Base-by-base conservation (phyloP, 2,888 invertebrate species). In the Drosophila fungiperda region DNA sequence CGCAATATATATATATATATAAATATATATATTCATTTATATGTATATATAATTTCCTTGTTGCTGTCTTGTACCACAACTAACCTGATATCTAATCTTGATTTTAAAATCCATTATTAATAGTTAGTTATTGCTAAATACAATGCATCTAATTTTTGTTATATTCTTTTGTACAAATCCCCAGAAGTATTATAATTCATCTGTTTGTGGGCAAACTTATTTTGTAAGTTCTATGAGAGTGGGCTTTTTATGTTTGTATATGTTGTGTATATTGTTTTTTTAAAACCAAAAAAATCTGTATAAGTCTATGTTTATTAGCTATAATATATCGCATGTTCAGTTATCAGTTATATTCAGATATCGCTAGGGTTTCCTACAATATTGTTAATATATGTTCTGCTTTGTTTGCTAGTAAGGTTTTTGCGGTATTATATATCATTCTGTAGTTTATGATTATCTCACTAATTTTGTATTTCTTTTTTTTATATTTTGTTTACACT, bases 321-420 rank as follows among this genome's bases (percentile, higher is more conserved):
- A 75, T 61, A 64, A 65, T 78, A 78, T 78, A 78, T 78, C 78
- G 78, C 78, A 78, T 78, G 78, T 78, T 78, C 67, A 70, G 70
- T 78, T 78, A 78, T 78, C 78, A 70, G 57, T 65, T 70, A 65
- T 69, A 48, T 64, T 38, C 36, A 53, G 68, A 68, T 77, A 74
- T 78, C 75, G 78, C 78, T 78, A 78, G 66, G 59, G 64, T 78
- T 78, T 61, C 49, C 78, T 78, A 74, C 78, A 68, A 68, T 75
- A 76, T 74, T 59, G 48, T 59, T 69, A 15, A 53, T 79, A 68
- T 73, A 60, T 79, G 64, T 64, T 63, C 78, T 87, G 87, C 85
- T 84, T 85, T 73, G 87, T 80, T 87, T 85, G 78, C 85, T 85
- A 85, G 87, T 85, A 85, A 85, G 85, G 85, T 85, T 85, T 75